Evolutionary conservation across 2,113 vertebrate genomes (phyloP), one percentile per base, ranked within the genome.

Genomic region (Oreotrochilus melanogaster): DNA sequence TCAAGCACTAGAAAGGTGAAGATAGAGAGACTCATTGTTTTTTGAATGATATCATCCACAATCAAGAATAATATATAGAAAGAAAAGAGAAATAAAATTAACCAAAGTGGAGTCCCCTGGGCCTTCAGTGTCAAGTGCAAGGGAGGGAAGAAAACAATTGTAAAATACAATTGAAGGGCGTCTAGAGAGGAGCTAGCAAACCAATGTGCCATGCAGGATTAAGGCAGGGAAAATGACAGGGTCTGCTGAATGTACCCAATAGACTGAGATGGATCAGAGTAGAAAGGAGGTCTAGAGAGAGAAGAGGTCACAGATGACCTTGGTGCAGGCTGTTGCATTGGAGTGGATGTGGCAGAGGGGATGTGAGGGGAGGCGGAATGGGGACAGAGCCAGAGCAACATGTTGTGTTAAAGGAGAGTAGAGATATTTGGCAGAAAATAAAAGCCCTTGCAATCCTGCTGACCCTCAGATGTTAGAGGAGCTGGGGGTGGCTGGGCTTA

Each of bases 191-290:
- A 93, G 58, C 18, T 62, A 15, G 11, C 13, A 90, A 89, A 92
- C 57, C 10, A 6, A 84, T 67, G 47, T 70, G 62, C 22, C 81
- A 51, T 14, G 15, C 28, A 70, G 8, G 37, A 89, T 87, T 92
- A 88, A 89, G 76, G 37, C 25, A 75, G 14, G 58, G 58, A 89
- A 95, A 94, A 92, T 42, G 14, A 62, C 37, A 82, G 65, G 16
- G 85, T 92, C 86, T 86, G 42, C 78, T 89, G 74, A 82, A 82
- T 42, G 21, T 31, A 79, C 28, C 33, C 71, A 90, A 85, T 65
- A 69, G 54, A 39, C 9, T 54, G 78, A 94, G 78, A 75, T 61
- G 54, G 33, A 95, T 85, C 53, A 85, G 43, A 84, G 54, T 12
- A 60, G 66, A 85, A 94, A 66, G 70, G 23, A 65, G 25, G 33